Percentiles rank a stretch among this genome's conserved stretches.
phyloP scores from a whole-genome alignment of 2,113 vertebrate genomes.

The Indicator maculatus region DNA sequence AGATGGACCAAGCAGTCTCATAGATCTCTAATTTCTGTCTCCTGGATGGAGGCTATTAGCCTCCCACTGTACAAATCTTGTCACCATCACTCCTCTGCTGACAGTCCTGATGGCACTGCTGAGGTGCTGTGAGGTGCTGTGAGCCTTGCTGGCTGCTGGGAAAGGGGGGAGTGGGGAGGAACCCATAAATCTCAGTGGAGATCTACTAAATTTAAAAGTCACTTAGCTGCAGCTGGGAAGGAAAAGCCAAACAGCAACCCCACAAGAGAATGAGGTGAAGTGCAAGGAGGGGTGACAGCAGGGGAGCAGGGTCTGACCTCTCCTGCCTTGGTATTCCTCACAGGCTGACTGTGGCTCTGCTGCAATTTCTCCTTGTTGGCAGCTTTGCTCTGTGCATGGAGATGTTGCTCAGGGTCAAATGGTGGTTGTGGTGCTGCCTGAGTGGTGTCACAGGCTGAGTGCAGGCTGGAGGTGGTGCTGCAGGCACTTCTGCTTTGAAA shows the following conservation, averaged over 20 bases:
- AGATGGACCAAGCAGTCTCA: not conserved
- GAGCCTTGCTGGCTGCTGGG: not conserved
- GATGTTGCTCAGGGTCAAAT: not conserved
- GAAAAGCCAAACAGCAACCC: not conserved
- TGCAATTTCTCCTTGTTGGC: fast-evolving
- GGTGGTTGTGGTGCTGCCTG: not conserved
- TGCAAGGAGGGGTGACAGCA: not conserved
- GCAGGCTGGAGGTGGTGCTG: not conserved
- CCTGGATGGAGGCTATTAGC: not conserved
- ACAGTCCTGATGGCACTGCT: fast-evolving
- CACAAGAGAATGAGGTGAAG: not conserved
- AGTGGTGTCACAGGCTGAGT: no score
- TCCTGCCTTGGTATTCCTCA: not conserved
- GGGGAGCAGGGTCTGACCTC: not conserved
- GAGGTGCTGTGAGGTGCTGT: fast-evolving
- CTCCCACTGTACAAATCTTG: not conserved
- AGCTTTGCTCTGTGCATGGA: not conserved
- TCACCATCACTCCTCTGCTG: not conserved
- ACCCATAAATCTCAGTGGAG: not conserved
- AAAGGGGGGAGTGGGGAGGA: not conserved
- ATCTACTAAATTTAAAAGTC: fast-evolving
- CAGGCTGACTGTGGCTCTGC: not conserved
- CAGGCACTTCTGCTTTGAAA: not conserved
- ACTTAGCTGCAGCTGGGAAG: not conserved
- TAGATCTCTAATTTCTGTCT: not conserved